Base-by-base conservation (phyloP, 2,888 invertebrate species). In the Ptilodon capucinus region DNA sequence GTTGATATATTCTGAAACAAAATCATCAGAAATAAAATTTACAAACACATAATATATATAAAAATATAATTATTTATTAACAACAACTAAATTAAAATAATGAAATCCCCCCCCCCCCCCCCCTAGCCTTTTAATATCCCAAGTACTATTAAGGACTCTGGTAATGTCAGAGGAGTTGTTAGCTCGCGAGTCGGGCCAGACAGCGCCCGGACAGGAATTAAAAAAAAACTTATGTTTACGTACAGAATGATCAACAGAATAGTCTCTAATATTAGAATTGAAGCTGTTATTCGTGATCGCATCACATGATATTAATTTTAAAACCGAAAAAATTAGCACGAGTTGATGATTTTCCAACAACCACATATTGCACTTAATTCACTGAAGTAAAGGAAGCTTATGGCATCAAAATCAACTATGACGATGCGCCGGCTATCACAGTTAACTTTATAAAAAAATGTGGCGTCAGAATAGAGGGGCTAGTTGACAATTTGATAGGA, bases 401-500 rank as follows among this genome's bases (percentile, higher is more conserved):
- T 52, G 55, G 35, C 56, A 48, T 45, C 56, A 50, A 23, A 44
- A 59, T 41, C 51, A 54, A 57, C 49, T 76, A 68, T 79, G 73
- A 61, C 66, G 72, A 53, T 51, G 54, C 54, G 57, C 44, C 43
- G 54, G 53, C 51, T 67, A 68, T 63, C 62, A 68, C 71, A 54
- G 68, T 73, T 64, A 70, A 71, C 77, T 84, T 83, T 89, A 88
- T 88, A 86, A 86, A 86, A 85, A 76, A 66, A 64, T 4, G 35
- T 35, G 35, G 17, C 11, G 17, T 9, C 40, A 56, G 46, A 51
- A 67, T 71, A 81, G 82, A 71, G 82, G 82, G 84, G 70, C 73
- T 62, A 65, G 74, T 78, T 84, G 84, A 84, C 84, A 86, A 84
- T 86, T 84, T 87, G 84, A 82, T 84, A 78, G 71, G 60, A 74